These are phyloP conservation scores for Dipus sagitta DNA, from an alignment of 2,797 vertebrate genomes.

Conservation along the genomic window DNA sequence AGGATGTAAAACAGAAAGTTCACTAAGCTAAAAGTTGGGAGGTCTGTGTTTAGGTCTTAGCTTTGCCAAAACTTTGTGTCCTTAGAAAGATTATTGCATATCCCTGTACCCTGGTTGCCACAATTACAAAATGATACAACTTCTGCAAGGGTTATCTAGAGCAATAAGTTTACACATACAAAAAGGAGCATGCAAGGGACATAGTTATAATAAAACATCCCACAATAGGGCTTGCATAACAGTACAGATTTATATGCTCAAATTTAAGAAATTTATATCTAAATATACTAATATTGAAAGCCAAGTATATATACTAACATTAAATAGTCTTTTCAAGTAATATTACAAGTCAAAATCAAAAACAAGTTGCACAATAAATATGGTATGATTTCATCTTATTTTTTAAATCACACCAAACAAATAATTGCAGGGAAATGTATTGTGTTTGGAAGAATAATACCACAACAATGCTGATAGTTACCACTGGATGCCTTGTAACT, in stretches of 20 bases:
- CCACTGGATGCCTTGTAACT: neutral
- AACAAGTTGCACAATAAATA: neutral
- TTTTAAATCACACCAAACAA: conserved; percentile 16
- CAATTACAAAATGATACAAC: neutral
- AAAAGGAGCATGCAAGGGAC: neutral
- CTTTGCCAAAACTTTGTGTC: neutral
- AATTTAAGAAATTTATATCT: neutral
- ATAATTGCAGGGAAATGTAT: neutral
- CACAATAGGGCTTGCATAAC: neutral
- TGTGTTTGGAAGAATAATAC: neutral
- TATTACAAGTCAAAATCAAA: neutral
- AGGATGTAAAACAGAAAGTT: neutral
- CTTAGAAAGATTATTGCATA: neutral
- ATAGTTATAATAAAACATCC: neutral
- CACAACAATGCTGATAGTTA: neutral
- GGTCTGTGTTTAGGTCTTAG: neutral
- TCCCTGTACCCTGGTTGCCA: neutral
- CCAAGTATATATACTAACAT: neutral
- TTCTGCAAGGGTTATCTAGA: neutral
- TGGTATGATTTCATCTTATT: neutral
- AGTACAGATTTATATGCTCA: neutral
- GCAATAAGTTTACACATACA: neutral
- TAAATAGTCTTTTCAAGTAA: neutral
- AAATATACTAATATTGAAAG: neutral
- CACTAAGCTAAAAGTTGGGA: neutral